Evolutionary conservation across 37 sponge, comb jelly and placozoan genomes (phyloP).

Genomic region (Beroe forskalii): DNA sequence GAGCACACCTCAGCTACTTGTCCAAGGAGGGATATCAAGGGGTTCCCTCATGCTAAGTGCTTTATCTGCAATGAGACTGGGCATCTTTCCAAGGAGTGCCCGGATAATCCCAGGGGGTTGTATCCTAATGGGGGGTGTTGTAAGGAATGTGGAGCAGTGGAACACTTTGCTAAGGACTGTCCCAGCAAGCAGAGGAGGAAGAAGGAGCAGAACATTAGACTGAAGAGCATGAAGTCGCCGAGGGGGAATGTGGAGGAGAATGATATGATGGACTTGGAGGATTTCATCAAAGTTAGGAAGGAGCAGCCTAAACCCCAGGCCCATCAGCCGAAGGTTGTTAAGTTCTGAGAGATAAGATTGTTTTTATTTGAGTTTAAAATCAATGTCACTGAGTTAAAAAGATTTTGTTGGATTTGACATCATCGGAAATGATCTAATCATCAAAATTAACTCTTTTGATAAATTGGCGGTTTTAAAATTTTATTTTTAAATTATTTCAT

Average conservation of each 20-base stretch:
- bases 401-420: too few species aligned
- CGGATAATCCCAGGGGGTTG: conserved; percentile 85
- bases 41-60: conserved; percentile 90
- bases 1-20: conserved; percentile 76
- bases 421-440: too few species aligned
- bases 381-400: too few species aligned
- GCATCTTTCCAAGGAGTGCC: conserved; percentile 81
- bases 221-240: neutral
- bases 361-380: too few species aligned
- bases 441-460: too few species aligned
- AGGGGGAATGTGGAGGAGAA: conserved; percentile 5
- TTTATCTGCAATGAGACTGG: conserved; percentile 88
- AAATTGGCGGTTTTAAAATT: too few species aligned
- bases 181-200: conserved; percentile 19
- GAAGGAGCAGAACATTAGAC: neutral
- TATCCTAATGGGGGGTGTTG: conserved; percentile 81
- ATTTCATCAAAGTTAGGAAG: neutral
- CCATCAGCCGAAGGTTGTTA: conserved; percentile 37
- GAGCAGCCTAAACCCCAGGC: neutral
- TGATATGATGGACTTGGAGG: conserved; percentile 39
- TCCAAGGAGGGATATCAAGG: conserved; percentile 60
- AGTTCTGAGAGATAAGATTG: neutral
- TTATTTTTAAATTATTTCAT: too few species aligned
- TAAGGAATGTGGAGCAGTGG: conserved; percentile 65
- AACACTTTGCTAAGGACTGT: conserved; percentile 65